phyloP scores from a whole-genome alignment of 2,888 invertebrate species.

The Prosopocoilus inquinatus region DNA sequence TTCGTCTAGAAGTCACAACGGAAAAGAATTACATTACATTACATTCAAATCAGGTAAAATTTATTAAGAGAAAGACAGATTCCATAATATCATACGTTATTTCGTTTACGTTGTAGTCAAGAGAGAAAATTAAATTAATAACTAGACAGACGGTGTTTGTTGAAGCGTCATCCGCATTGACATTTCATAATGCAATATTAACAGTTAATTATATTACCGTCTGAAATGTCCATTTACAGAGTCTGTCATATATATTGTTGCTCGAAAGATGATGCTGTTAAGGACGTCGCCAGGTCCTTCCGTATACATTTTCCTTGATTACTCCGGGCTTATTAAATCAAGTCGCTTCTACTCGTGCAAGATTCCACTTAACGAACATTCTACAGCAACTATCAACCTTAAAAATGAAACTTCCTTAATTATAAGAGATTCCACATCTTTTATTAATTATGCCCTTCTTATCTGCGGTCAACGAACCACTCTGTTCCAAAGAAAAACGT shows the following conservation, averaged over 20 bases:
- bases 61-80: too few relatives aligned
- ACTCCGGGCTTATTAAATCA: conserved; percentile 4
- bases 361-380: conserved; percentile 1
- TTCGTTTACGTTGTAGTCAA: too few relatives aligned
- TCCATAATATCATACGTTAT: too few relatives aligned
- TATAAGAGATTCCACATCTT: background rate
- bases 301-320: conserved; percentile 10
- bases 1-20: too few relatives aligned
- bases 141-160: background rate
- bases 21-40: too few relatives aligned
- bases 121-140: conserved; percentile 11
- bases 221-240: conserved; percentile 3
- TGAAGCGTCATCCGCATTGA: background rate
- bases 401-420: conserved; percentile 8
- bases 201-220: conserved; percentile 11
- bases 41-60: too few relatives aligned
- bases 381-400: background rate
- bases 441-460: conserved; percentile 4
- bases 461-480: background rate
- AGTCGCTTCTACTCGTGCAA: background rate
- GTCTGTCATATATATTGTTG: conserved; percentile 4
- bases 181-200: background rate
- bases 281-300: conserved; percentile 1
- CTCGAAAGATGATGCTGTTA: conserved; percentile 2
- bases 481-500: background rate